Evolutionary conservation across 2,888 invertebrate genomes (phyloP).

Genomic region (Brachyopa scutellaris): DNA sequence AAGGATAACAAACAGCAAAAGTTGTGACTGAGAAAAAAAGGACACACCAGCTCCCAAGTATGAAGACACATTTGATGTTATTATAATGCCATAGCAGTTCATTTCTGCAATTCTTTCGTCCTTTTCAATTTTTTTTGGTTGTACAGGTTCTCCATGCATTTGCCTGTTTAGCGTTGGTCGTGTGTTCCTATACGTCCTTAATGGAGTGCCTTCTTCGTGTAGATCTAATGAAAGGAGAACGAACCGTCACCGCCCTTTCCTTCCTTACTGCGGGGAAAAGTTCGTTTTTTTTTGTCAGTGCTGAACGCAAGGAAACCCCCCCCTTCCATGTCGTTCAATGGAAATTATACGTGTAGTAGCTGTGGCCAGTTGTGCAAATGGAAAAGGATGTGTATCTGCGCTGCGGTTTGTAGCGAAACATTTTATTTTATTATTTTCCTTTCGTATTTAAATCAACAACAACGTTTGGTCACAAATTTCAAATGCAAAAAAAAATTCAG

Average conservation of each 20-base stretch:
- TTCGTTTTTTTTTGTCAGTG: background rate
- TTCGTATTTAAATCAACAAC: slow-evolving; percentile 39
- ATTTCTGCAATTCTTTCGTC: slow-evolving; percentile 53
- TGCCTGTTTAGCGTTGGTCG: slow-evolving; percentile 44
- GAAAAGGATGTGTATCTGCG: slow-evolving; percentile 68
- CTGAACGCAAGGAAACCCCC: slow-evolving; percentile 46
- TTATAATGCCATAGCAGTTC: slow-evolving; percentile 72
- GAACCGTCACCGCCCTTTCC: slow-evolving; percentile 10
- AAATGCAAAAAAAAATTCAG: slow-evolving; percentile 37
- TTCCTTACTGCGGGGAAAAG: background rate
- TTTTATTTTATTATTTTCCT: slow-evolving; percentile 57
- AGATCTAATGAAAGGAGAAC: slow-evolving; percentile 65
- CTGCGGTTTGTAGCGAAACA: slow-evolving; percentile 65
- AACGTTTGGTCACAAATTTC: slow-evolving; percentile 40
- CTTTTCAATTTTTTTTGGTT: slow-evolving; percentile 5
- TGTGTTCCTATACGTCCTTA: slow-evolving; percentile 61
- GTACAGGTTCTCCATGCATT: slow-evolving; percentile 3
- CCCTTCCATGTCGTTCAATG: slow-evolving; percentile 49
- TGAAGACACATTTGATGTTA: slow-evolving; percentile 72
- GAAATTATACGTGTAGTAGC: slow-evolving; percentile 64
- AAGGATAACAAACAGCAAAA: slow-evolving; percentile 72
- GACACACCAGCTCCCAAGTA: slow-evolving; percentile 31
- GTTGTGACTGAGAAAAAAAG: slow-evolving; percentile 41
- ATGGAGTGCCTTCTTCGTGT: slow-evolving; percentile 63
- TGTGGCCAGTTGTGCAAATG: slow-evolving; percentile 44